Percentiles rank a stretch among this genome's conserved stretches.
phyloP scores from a whole-genome alignment of 1,140 invertebrate genomes.

The Drosophila nasuta region DNA sequence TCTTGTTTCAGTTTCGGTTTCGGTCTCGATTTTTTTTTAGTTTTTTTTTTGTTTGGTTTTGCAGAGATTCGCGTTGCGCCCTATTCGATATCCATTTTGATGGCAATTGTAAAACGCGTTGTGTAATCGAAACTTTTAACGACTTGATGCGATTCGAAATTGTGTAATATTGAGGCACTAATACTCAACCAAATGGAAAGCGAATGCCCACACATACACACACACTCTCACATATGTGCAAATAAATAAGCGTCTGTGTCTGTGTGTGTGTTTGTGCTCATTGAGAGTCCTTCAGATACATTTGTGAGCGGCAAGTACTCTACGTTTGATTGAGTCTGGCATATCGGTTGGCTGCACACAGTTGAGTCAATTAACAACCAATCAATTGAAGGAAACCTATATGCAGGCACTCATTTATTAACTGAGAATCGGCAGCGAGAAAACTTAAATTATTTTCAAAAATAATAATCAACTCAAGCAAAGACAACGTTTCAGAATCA shows the following conservation, averaged over 20 bases:
- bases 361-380: conserved; percentile 30
- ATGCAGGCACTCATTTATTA: too few relatives aligned
- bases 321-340: conserved; percentile 55
- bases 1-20: conserved; percentile 6
- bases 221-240: conserved; percentile 23
- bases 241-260: conserved; percentile 47
- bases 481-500: too few relatives aligned
- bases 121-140: conserved; percentile 83
- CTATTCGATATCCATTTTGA: conserved; percentile 30
- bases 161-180: conserved; percentile 80
- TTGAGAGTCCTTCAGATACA: conserved; percentile 77
- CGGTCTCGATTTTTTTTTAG: background rate
- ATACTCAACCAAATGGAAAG: conserved; percentile 65
- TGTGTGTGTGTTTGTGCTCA: conserved; percentile 30
- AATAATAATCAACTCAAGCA: too few relatives aligned
- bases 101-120: conserved; percentile 80
- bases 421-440: too few relatives aligned
- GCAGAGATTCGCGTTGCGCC: conserved; percentile 17
- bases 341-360: conserved; percentile 63
- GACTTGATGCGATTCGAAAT: conserved; percentile 82
- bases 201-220: conserved; percentile 30
- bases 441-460: too few relatives aligned
- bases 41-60: background rate
- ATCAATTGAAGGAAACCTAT: conserved; percentile 33
- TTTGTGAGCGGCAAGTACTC: conserved; percentile 56